A percentile compares a stretch with the other conserved stretches of the same genome.
These are phyloP conservation scores for Thecocarcelia acutangulata DNA, from an alignment of 2,888 invertebrate genomes.

Conservation along the genomic window DNA sequence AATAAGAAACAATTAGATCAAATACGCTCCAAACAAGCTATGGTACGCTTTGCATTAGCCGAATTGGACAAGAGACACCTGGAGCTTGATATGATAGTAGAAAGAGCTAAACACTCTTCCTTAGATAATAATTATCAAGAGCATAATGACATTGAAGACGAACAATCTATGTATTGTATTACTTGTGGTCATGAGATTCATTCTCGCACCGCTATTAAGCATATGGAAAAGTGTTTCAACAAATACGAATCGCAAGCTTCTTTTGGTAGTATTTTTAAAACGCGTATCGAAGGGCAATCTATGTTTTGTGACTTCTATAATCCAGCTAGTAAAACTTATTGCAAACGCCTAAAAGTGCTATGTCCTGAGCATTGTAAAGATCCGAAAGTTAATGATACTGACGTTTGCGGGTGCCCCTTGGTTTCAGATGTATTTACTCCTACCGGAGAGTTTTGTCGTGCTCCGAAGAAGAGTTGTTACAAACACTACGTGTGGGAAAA, in stretches of 20 bases:
- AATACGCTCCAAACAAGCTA: conserved; percentile 90
- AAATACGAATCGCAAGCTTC: conserved; percentile 99
- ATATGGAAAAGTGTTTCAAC: conserved; percentile 99
- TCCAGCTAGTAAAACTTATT: conserved; percentile 93
- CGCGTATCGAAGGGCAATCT: conserved; percentile 95
- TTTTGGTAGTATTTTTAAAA: conserved; percentile 96
- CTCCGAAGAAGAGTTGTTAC: conserved; percentile 94
- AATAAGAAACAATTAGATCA: conserved; percentile 87
- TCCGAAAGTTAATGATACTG: conserved; percentile 91
- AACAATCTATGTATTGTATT: conserved; percentile 94
- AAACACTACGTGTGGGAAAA: conserved; percentile 98
- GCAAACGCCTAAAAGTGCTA: conserved; percentile 95
- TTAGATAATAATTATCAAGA: conserved; percentile 84
- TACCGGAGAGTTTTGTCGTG: conserved; percentile 92
- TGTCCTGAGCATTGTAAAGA: conserved; percentile 99
- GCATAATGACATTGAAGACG: conserved; percentile 85
- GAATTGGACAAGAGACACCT: conserved; percentile 89
- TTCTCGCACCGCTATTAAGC: conserved; percentile 94
- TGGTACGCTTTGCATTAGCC: conserved; percentile 89
- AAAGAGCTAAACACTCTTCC: conserved; percentile 88
- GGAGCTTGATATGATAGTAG: conserved; percentile 90
- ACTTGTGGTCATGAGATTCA: conserved; percentile 98
- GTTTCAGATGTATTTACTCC: conserved; percentile 91
- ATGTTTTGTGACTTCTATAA: conserved; percentile 99
- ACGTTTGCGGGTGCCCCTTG: conserved; percentile 96